Evolutionary conservation across 64 coral and sea anemone species (phyloP), one percentile per base, ranked within the genome.

Genomic region (Montipora sp.): DNA sequence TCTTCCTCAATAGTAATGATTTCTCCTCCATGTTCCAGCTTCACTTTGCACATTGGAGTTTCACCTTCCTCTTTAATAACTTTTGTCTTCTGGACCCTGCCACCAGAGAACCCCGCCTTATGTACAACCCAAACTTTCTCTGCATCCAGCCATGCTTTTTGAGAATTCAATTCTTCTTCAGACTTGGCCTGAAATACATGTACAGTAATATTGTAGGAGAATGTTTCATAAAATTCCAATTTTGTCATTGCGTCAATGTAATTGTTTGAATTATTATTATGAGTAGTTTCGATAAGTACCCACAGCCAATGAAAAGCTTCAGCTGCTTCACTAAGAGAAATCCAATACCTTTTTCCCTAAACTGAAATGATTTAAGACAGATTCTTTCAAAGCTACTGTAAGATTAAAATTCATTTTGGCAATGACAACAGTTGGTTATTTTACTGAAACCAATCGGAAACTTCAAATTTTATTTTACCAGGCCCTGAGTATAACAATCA

Each of bases 101-200:
- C 96, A 16, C 96, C 96, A 48, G 96, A 95, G 59, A 98, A 98
- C 12, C 96, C 96, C 55, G 94, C 96, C 79, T 96, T 98, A 50
- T 98, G 96, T 43, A 98, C 94, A 15, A 98, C 96, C 96, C 96
- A 98, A 11, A 98, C 94, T 36, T 95, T 98, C 83, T 98, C 96
- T 0, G 96, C 96, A 91, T 98, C 96, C 21, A 95, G 91, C 96
- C 96, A 98, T 2, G 83, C 96, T 21, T 98, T 98, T 50, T 98
- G 90, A 14, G 96, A 98, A 5, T 94, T 92, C 45, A 95, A 78
- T 45, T 98, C 96, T 59, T 93, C 96, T 80, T 93, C 96, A 46
- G 96, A 95, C 74, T 98, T 98, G n/a, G 96, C 80, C 91, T 95
- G 65, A 20, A 6, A 57, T 57, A 57, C 53, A 57, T 8, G 6